Base-by-base conservation (phyloP, 2,888 invertebrate species). In the Poecilus cupreus region DNA sequence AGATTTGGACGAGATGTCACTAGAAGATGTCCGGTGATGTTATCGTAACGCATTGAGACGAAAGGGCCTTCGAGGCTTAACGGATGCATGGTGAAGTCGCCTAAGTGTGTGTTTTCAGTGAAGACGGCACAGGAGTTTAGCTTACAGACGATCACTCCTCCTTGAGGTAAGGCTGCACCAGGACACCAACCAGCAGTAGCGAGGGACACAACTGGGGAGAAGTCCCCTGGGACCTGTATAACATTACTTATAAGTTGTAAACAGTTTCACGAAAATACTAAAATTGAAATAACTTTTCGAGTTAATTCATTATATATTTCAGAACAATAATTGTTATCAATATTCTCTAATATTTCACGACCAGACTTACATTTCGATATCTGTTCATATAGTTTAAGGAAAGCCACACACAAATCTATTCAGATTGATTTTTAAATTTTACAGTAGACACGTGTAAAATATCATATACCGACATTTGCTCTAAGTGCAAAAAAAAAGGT, bases 1-100 rank as follows among this genome's bases (percentile, higher is more conserved):
- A 89, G 87, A 70, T 92, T 92, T 0, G 96, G 94, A 68, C 97
- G 91, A 16, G 93, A 92, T 0, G 96, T 94, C 1, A 96, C 90
- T 2, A 97, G 87, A 0, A 94, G 89, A 80, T 94, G 92, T 64
- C 93, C 91, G 0, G 93, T 92, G 0, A 90, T 89, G 0, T 89
- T 87, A 85, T 97, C 94, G 83, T 94, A 94, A 26, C 92, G 91
- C 84, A 96, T 90, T 0, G 95, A 95, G 83, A 94, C 91, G 85
- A 96, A 95, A 0, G 95, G 94, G 0, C 96, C 96, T 37, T 94
- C 93, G 0, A 95, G 86, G 0, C 92, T 91, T 32, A 95, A 87
- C 0, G 92, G 88, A 0, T 91, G 90, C 83, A 90, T 90, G 43
- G 89, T 88, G 10, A 86, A 89, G 54, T 83, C 83, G 83, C 84